Evolutionary conservation across 1,140 invertebrate genomes (phyloP).

Genomic region (Polypedilum pembai): DNA sequence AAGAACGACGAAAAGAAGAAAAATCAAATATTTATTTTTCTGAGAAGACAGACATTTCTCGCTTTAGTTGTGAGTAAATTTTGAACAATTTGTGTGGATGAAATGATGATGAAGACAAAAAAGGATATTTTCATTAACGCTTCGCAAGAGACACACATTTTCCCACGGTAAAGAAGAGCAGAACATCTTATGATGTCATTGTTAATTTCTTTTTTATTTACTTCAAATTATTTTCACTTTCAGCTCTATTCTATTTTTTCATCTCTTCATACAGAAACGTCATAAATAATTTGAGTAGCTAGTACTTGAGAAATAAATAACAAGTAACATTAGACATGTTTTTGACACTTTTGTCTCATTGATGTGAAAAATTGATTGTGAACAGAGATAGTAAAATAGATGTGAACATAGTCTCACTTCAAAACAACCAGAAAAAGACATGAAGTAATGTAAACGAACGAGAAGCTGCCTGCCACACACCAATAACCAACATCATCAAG

Average conservation of each 20-base stretch:
- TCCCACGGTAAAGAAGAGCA: neutral
- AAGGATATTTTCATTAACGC: neutral
- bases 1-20: neutral
- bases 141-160: neutral
- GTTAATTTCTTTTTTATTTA: constrained; percentile 7
- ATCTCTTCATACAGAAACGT: neutral
- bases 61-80: neutral
- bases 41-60: neutral
- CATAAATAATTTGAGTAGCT: neutral
- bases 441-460: neutral
- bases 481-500: no score
- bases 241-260: neutral
- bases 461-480: no score
- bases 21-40: neutral
- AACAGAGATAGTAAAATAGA: neutral
- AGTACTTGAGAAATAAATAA: neutral
- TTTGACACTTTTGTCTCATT: neutral
- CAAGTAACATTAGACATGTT: neutral
- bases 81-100: neutral
- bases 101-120: constrained; percentile 5
- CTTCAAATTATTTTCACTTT: neutral
- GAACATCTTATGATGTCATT: neutral
- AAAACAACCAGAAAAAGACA: neutral
- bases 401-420: neutral
- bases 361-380: neutral